Evolutionary conservation across 2,888 invertebrate genomes (phyloP).

Genomic region (Sarcophaga rosellei): DNA sequence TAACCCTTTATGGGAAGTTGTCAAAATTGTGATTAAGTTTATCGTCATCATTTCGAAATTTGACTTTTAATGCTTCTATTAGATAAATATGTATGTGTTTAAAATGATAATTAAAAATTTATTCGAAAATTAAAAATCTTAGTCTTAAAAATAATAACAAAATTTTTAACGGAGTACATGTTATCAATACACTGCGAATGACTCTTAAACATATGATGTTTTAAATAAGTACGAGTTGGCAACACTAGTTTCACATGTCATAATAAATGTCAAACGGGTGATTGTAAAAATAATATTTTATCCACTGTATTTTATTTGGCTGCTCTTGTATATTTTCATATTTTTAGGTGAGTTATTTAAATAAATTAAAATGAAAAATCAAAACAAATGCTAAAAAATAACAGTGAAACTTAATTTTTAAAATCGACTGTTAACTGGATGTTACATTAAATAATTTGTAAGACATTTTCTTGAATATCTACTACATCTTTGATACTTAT

Average conservation of each 20-base stretch:
- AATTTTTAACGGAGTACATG: background rate
- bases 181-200: slow-evolving; percentile 3
- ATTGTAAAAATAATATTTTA: slow-evolving; percentile 38
- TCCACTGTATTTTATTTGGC: slow-evolving; percentile 60
- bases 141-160: background rate
- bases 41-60: background rate
- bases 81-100: background rate
- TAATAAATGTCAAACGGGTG: slow-evolving; percentile 56
- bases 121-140: too few species aligned
- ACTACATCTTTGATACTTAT: slow-evolving; percentile 51
- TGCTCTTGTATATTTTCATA: slow-evolving; percentile 65
- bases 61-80: background rate
- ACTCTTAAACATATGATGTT: background rate
- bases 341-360: slow-evolving; percentile 59
- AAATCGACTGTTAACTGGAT: background rate
- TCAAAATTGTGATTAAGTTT: too few species aligned
- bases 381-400: background rate
- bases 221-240: slow-evolving; percentile 22
- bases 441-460: background rate
- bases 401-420: background rate
- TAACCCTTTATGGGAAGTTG: too few species aligned
- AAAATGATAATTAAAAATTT: too few species aligned
- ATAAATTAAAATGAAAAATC: background rate
- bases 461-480: background rate
- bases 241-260: slow-evolving; percentile 43